Evolutionary conservation across 2,797 vertebrate species (phyloP), one percentile per base, ranked within the genome.

Genomic region (Scolopax rusticola): DNA sequence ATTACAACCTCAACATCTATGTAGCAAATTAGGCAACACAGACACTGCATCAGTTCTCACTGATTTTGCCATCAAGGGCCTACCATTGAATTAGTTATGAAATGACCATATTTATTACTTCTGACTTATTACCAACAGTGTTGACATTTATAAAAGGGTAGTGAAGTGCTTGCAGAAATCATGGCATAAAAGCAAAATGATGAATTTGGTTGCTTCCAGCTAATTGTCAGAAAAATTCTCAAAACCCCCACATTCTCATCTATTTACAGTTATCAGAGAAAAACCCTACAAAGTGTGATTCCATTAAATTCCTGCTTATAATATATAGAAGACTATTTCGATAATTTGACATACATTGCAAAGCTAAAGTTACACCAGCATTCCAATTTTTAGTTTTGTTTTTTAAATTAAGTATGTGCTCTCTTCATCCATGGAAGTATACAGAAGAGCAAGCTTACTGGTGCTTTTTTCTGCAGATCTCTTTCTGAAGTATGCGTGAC

Each of bases 261-360:
- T 48, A 21, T 43, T 81, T 61, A 59, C 8, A 74, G 17, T 48
- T 69, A 33, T 59, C 17, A 51, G 25, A 63, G 30, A 79, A 86
- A 71, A 57, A n/a, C 12, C 4, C 41, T 41, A 47, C 40, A 36
- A 74, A 61, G 4, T 0, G 0, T 15, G 25, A 64, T 36, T 84
- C 60, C 54, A 11, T 57, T 82, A 61, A 73, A 54, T 20, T 17
- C 51, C 27, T 59, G 20, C 36, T 90, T 33, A 69, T n/a, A 7
- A 71, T 20, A 56, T 3, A 56, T 0, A 53, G 8, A 56, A 33
- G 9, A 78, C 21, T 38, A 70, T 20, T 54, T 12, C 69, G 30
- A 32, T 13, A 74, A 51, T 56, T 30, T 56, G 48, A 71, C 14
- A 88, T 12, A 63, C 12, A 59, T 2, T 20, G 10, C 6, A 67